Evolutionary conservation across 1,140 invertebrate genomes (phyloP), one percentile per base, ranked within the genome.

Genomic region (Chrysomallon squamiferum): DNA sequence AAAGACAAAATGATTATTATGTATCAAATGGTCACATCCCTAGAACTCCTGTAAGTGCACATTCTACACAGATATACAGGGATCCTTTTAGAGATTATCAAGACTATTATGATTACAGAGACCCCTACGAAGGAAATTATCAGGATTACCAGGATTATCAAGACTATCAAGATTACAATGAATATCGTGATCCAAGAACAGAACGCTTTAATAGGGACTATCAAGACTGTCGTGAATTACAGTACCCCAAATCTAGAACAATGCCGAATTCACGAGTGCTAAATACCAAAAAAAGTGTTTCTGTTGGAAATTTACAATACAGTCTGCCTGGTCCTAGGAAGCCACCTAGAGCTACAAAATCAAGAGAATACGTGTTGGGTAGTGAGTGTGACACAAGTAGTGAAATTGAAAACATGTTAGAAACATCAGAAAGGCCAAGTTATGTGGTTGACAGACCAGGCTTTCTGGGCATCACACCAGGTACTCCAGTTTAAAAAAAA

Each of bases 331-430:
- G 57, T 7, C 76, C 76, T 15, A 70, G 73, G 47, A 78, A 78
- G 47, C 76, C 76, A 25, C 76, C 76, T 13, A 59, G 76, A 9
- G n/a, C 68, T 32, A 74, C 74, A 54, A 70, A 76, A 30, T 74
- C 76, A 0, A 54, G 72, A 27, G 73, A 77, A 59, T 70, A 66
- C 47, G 72, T 77, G 68, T 70, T 65, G 32, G 43, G 72, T 45
- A 70, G 56, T 35, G 71, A 71, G 5, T 65, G 69, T 20, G 73
- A 71, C 22, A 69, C 65, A 29, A 68, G 68, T 30, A 65, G 60
- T 57, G 58, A 59, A 43, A 59, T 59, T 25, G 58, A 35, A 41
- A 20, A 35, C n/a, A 38, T 43, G 58, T 25, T 54, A 54, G 18
- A 54, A 27, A 54, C 25, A 18, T 30, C 50, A 54, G 50, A 38